Base-by-base conservation (phyloP, 2,797 vertebrate genomes). In the Sebastes matsubarae region DNA sequence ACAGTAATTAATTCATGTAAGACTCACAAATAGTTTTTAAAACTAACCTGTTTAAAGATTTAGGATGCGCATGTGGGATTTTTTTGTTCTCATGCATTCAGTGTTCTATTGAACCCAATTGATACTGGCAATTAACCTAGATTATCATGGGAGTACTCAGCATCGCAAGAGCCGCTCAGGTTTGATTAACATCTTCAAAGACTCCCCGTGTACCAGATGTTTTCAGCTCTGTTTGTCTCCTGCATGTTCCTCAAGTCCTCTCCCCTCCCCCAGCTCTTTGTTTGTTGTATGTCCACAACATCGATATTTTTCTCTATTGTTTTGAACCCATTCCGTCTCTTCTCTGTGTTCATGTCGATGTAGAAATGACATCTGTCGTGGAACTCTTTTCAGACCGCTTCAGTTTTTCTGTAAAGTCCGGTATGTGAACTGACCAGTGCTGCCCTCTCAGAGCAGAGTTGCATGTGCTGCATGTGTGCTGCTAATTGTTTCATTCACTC, bases 371-470 rank as follows among this genome's bases (percentile, higher is more conserved):
- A 91, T 93, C 94, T 95, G 50, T 95, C 94, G 94, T 90, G 95
- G 95, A 95, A 95, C 92, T 92, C 91, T 95, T 94, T 95, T 95
- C 93, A 92, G 91, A 79, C 95, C 95, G 22, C 93, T 95, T 90
- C 93, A 86, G 88, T 94, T 95, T 93, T 95, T 94, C 94, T 94
- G 67, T 95, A 95, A 95, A 95, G 93, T 94, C 94, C 95, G 95
- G 95, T 95, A 95, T 92, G 95, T 95, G 95, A 95, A 87, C 88
- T 89, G 92, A 91, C 74, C 83, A 82, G 74, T 78, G 86, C 85
- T 91, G 84, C 77, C 83, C 74, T 90, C 65, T 81, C 77, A 73
- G 89, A 66, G 76, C 88, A 79, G 50, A 52, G 88, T 74, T 91
- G 94, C 95, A 95, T 94, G 94, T 90, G 73, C 82, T 78, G 94